Percentiles rank a stretch among this genome's conserved stretches.
Evolutionary conservation across 2,888 invertebrate species (phyloP).

Genomic region (Hanleya hanleyi): DNA sequence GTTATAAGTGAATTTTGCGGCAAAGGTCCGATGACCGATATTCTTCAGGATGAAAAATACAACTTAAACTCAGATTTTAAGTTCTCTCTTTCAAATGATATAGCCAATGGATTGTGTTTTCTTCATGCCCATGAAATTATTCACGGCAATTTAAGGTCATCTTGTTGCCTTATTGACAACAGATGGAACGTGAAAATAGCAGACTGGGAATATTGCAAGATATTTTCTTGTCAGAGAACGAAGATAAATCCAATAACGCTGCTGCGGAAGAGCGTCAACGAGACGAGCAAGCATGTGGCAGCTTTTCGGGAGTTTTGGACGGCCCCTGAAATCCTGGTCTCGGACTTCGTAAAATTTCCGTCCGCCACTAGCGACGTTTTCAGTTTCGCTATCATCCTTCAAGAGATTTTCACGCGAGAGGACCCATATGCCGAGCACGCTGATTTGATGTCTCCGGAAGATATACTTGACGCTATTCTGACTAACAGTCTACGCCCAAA

Average conservation of each 20-base stretch:
- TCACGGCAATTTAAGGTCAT: constrained; percentile 63
- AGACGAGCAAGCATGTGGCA: constrained; percentile 19
- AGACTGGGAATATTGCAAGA: constrained; percentile 60
- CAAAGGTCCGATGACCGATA: constrained; percentile 59
- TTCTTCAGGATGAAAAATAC: constrained; percentile 60
- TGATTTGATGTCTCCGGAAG: constrained; percentile 40
- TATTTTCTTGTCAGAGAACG: constrained; percentile 31
- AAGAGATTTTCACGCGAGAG: constrained; percentile 63
- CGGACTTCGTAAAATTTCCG: constrained; percentile 42
- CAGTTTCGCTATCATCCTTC: constrained; percentile 63
- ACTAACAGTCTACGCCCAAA: constrained; percentile 54
- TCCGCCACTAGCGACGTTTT: constrained; percentile 54
- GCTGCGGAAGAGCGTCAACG: constrained; percentile 23
- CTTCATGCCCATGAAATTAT: constrained; percentile 61
- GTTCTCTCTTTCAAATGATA: constrained; percentile 58
- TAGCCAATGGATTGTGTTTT: constrained; percentile 59
- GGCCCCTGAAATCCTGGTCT: constrained; percentile 60
- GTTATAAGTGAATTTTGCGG: constrained; percentile 57
- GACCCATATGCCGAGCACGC: constrained; percentile 58
- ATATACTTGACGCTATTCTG: constrained; percentile 53
- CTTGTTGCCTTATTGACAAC: constrained; percentile 61
- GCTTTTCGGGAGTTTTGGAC: constrained; percentile 53
- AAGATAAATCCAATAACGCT: constrained; percentile 33
- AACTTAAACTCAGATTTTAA: constrained; percentile 59
- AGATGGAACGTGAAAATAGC: constrained; percentile 66